Base-by-base conservation (phyloP, 2,888 invertebrate species). In the Scaptomyza polygonia region DNA sequence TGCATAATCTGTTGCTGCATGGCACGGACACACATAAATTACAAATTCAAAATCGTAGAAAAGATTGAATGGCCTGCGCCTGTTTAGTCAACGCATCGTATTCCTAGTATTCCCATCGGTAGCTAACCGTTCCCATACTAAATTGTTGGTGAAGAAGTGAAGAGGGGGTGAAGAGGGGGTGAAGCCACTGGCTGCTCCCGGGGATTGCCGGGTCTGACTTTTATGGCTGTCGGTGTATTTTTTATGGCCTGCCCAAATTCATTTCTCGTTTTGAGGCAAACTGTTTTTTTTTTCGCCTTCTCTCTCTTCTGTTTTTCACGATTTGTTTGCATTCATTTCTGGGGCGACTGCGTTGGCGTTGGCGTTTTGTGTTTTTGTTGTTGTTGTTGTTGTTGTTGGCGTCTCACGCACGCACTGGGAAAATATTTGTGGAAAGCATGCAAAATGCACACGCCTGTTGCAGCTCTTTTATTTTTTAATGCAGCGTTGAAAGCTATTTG, bases 401-500 rank as follows among this genome's bases (percentile, higher is more conserved):
- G 61, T 69, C 72, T 65, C 68, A 39, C 39, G 44, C 82, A 79
- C 82, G 79, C 79, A 84, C 63, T 63, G 72, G 56, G 65, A 77
- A 58, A 73, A 75, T 86, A 77, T 83, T 86, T 86, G 79, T 85
- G 79, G 82, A 77, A 79, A 86, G 86, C 83, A 84, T 84, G 84
- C 88, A 69, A 84, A 84, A 84, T 87, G 88, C 76, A 39, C 76
- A 73, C 55, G 76, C 76, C 70, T 81, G 75, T 76, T 81, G 80
- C 66, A 68, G 65, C 72, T 75, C 82, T 80, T 72, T 84, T 68
- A 59, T 65, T 77, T 79, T 85, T 78, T 77, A 78, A 78, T 85
- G 77, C 83, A 49, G 69, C 83, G 88, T 78, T 87, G 84, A 85
- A 87, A 85, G 84, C 84, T 83, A 85, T 85, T 85, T 85, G 85